Evolutionary conservation across 1,140 invertebrate genomes (phyloP).

Genomic region (Diploscapter pachys): DNA sequence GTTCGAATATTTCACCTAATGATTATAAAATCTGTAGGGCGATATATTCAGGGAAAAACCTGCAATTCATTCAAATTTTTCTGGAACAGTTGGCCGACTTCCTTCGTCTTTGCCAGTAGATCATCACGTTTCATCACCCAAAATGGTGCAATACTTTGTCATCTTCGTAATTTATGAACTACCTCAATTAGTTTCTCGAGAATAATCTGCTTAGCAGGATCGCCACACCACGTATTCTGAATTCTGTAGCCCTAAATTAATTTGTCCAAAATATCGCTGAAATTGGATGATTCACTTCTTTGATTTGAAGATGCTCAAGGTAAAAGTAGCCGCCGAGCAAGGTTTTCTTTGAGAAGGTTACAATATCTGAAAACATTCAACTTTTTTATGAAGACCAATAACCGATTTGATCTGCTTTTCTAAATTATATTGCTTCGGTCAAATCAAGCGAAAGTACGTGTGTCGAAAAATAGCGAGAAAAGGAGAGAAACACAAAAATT

Average conservation of each 20-base stretch:
- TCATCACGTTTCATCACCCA: slow-evolving; percentile 68
- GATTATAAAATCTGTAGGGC: slow-evolving; percentile 16
- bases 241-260: slow-evolving; percentile 75
- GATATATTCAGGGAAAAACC: slow-evolving; percentile 62
- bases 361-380: slow-evolving; percentile 70
- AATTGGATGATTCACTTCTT: slow-evolving; percentile 53
- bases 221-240: slow-evolving; percentile 99
- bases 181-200: slow-evolving; percentile 80
- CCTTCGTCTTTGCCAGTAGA: slow-evolving; percentile 73
- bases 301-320: not conserved
- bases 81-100: slow-evolving; percentile 75
- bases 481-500: no score
- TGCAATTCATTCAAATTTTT: slow-evolving; percentile 68
- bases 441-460: no score
- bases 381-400: no score
- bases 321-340: slow-evolving; percentile 88
- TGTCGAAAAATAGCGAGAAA: no score
- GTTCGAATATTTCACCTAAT: slow-evolving; percentile 5
- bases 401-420: no score
- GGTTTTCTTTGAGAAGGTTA: slow-evolving; percentile 98
- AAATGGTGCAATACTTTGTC: no score
- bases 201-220: slow-evolving; percentile 86
- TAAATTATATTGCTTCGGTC: no score
- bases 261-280: no score
- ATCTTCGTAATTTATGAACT: slow-evolving; percentile 63